These are phyloP conservation scores for Bryconaethiops microstoma DNA, from an alignment of 2,797 vertebrate genomes.

Conservation along the genomic window DNA sequence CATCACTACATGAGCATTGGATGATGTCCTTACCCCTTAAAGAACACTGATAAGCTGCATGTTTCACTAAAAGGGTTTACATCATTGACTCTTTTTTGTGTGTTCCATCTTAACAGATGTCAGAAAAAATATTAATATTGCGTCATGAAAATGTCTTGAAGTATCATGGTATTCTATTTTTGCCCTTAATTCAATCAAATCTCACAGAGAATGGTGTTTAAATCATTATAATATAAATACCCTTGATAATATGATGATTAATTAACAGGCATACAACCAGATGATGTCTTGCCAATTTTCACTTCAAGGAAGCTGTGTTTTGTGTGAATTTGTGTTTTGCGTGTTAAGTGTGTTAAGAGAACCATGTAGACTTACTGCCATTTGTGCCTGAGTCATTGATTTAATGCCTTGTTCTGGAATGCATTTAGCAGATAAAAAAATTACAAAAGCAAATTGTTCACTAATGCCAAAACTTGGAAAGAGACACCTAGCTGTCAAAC, in stretches of 20 bases:
- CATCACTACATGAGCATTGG: too few species aligned
- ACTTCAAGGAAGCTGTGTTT: conserved; percentile 16
- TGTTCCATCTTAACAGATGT: too few species aligned
- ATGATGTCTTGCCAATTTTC: neutral
- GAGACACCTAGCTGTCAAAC: neutral
- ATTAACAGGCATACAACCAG: neutral
- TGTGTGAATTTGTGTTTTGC: neutral
- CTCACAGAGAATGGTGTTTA: neutral
- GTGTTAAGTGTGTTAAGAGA: neutral
- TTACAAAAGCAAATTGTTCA: neutral
- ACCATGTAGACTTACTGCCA: neutral
- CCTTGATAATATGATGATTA: neutral
- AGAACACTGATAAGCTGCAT: too few species aligned
- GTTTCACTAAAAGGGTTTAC: too few species aligned
- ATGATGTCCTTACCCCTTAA: too few species aligned
- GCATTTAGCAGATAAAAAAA: neutral
- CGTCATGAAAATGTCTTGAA: too few species aligned
- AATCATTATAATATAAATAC: neutral
- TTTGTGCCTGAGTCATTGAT: neutral
- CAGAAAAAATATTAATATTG: too few species aligned
- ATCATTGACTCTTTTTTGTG: too few species aligned
- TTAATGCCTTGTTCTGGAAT: neutral
- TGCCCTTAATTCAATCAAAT: neutral
- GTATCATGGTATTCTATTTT: too few species aligned
- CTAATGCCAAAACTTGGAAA: neutral